Conservation (phyloP, 2,113 vertebrate species). For the Sinocyclocheilus anophthalmus region DNA sequence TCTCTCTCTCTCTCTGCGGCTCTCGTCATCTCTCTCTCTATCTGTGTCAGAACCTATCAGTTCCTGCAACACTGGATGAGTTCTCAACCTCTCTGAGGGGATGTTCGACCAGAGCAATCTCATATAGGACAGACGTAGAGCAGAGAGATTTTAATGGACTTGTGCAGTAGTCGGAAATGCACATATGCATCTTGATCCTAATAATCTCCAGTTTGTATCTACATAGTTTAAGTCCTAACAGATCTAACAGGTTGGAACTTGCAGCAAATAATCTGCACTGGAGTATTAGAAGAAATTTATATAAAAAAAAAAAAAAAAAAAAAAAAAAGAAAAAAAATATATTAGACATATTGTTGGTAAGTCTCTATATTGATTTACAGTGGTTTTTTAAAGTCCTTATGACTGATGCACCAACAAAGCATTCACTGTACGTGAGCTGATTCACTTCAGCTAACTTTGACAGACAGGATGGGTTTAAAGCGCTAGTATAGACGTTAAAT, state of each 20-base stretch:
- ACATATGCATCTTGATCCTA: neutral
- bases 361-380: neutral
- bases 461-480: neutral
- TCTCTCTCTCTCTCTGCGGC: neutral
- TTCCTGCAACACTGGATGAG: neutral
- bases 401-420: too few relatives aligned
- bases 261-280: neutral
- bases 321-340: too few relatives aligned
- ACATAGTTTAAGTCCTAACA: neutral
- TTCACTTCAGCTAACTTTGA: neutral
- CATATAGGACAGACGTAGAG: neutral
- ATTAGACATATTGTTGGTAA: too few relatives aligned
- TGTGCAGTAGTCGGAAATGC: neutral
- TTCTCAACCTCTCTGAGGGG: slow-evolving; percentile 2
- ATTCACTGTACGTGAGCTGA: neutral
- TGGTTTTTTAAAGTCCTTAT: neutral
- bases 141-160: neutral
- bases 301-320: too few relatives aligned
- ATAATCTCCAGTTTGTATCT: neutral
- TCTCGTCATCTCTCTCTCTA: too few relatives aligned
- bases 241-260: neutral
- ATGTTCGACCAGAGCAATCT: neutral
- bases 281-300: neutral
- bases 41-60: slow-evolving; percentile 25
- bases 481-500: neutral